phyloP scores from a whole-genome alignment of 2,113 vertebrate species.

The Cinclus mexicanus region DNA sequence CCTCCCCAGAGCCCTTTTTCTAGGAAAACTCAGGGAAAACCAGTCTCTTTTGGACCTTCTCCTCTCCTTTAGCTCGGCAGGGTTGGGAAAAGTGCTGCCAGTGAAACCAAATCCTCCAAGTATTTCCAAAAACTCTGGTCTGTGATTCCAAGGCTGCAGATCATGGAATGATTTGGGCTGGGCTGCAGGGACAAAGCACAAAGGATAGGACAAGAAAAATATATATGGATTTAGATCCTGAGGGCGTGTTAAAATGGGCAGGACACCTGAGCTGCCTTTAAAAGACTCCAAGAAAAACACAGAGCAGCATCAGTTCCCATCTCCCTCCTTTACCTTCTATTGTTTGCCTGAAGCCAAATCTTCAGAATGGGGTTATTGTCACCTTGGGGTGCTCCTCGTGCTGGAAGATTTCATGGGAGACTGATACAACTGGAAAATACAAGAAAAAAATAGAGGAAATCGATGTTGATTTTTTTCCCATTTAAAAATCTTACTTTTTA shows the following conservation, averaged over 20 bases:
- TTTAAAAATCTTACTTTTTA: background rate
- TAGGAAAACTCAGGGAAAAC: background rate
- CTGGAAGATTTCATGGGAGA: background rate
- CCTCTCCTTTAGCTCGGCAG: background rate
- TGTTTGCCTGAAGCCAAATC: background rate
- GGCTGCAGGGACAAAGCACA: background rate
- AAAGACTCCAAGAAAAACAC: background rate
- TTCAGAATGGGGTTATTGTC: background rate
- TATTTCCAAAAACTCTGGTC: background rate
- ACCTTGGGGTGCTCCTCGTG: background rate
- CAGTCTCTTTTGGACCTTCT: background rate
- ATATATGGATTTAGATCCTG: background rate
- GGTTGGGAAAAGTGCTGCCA: background rate
- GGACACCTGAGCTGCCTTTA: background rate
- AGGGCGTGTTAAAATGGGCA: rapidly evolving
- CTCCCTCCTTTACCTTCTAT: background rate
- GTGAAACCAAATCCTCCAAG: background rate
- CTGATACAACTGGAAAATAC: background rate
- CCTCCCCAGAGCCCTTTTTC: background rate
- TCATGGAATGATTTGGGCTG: rapidly evolving
- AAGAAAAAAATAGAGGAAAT: background rate
- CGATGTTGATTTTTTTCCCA: background rate
- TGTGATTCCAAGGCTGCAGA: background rate
- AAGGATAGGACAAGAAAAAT: background rate
- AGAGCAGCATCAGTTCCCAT: rapidly evolving